A percentile compares a stretch with the other conserved stretches of the same genome.
Evolutionary conservation across 1,140 invertebrate species (phyloP).

Genomic region (Macrotrachela quadricornifera): DNA sequence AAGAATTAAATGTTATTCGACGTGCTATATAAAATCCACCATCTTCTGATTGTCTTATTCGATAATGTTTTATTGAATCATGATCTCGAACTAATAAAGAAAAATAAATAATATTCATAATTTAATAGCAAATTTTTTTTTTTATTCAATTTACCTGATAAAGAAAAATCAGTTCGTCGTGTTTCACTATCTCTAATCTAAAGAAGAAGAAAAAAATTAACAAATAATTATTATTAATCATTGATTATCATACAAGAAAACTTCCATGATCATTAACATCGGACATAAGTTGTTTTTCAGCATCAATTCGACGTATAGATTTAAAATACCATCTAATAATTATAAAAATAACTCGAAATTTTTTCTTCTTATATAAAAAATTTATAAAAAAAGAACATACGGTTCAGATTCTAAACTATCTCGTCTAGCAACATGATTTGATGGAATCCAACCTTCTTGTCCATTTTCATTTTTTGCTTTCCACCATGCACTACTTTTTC

Average conservation of each 20-base stretch:
- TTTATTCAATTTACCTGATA: conserved; percentile 32
- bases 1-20: conserved; percentile 73
- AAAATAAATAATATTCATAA: no score
- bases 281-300: conserved; percentile 86
- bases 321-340: conserved; percentile 72
- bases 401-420: conserved; percentile 98
- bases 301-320: conserved; percentile 95
- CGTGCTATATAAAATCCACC: conserved; percentile 86
- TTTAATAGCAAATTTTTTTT: no score
- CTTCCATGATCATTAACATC: conserved; percentile 95
- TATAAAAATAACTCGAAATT: no score
- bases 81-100: conserved; percentile 66
- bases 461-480: conserved; percentile 67
- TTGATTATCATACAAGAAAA: conserved; percentile 50
- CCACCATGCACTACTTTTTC: conserved; percentile 50
- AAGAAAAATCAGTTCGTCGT: conserved; percentile 13
- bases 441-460: conserved; percentile 91
- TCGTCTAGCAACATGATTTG: conserved; percentile 93
- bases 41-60: conserved; percentile 87
- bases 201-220: no score
- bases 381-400: conserved; percentile 6
- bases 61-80: conserved; percentile 94
- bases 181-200: conserved; percentile 59
- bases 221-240: no score
- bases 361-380: no score